phyloP scores from a whole-genome alignment of 2,888 invertebrate genomes.

The Ophion ellenae region DNA sequence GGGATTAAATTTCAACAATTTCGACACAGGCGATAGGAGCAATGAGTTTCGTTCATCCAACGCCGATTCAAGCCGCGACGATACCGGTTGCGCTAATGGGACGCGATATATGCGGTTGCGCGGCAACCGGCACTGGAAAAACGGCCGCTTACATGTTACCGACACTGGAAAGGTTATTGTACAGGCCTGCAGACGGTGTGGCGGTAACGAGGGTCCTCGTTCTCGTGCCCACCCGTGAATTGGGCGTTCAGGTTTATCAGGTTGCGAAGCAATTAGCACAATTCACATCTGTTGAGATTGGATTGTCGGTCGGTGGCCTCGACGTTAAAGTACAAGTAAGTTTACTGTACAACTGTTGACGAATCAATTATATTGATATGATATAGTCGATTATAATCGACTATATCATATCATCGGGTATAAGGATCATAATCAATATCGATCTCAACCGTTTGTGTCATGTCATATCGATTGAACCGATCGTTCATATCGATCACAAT shows the following conservation, averaged over 20 bases:
- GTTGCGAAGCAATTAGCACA: conserved; percentile 96
- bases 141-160: conserved; percentile 99
- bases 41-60: conserved; percentile 96
- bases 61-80: conserved; percentile 97
- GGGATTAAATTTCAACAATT: background rate
- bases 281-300: conserved; percentile 92
- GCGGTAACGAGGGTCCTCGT: conserved; percentile 94
- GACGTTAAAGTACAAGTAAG: conserved; percentile 89
- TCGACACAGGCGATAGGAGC: conserved; percentile 90
- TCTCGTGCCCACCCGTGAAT: conserved; percentile 97
- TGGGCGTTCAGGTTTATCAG: conserved; percentile 98
- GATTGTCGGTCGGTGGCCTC: conserved; percentile 94
- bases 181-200: conserved; percentile 90
- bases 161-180: conserved; percentile 95
- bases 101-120: conserved; percentile 98
- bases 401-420: too few relatives aligned
- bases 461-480: too few relatives aligned
- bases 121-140: conserved; percentile 99
- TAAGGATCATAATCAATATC: too few relatives aligned
- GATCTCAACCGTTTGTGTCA: too few relatives aligned
- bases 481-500: too few relatives aligned
- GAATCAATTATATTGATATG: too few relatives aligned
- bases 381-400: too few relatives aligned
- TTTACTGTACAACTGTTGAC: conserved; percentile 66
- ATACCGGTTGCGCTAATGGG: conserved; percentile 96